phyloP scores from a whole-genome alignment of 2,113 vertebrate species.

The Cacatua alba region DNA sequence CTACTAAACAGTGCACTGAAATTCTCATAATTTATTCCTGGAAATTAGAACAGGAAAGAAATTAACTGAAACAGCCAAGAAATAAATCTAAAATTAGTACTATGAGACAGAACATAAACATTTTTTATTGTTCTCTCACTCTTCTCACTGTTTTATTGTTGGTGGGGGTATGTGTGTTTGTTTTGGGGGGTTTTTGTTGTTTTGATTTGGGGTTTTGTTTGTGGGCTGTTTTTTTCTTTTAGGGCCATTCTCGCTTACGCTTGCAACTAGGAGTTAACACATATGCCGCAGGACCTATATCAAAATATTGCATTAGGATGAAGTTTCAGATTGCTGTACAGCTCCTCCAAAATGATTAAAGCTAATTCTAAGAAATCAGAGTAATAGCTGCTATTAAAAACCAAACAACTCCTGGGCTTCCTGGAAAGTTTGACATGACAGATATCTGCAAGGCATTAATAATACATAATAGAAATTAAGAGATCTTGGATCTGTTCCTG shows the following conservation, averaged over 20 bases:
- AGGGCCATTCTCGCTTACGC: not conserved
- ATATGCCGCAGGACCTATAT: not conserved
- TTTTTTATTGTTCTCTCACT: not conserved
- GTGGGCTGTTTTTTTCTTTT: not conserved
- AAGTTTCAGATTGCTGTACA: conserved; percentile 58
- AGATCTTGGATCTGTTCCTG: conserved; percentile 16
- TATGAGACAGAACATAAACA: not conserved
- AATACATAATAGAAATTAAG: conserved; percentile 42
- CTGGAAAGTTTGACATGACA: conserved; percentile 66
- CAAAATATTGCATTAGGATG: conserved; percentile 59
- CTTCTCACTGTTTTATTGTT: not conserved
- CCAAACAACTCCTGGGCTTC: conserved; percentile 48
- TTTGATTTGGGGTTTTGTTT: not conserved
- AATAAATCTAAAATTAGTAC: not conserved
- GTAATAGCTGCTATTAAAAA: conserved; percentile 67
- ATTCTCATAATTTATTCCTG: not conserved
- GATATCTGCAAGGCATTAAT: conserved; percentile 59
- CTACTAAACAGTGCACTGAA: not conserved
- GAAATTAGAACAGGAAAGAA: not conserved
- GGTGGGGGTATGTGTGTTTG: not conserved
- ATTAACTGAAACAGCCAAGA: not conserved
- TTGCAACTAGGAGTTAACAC: conserved; percentile 15
- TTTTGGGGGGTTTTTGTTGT: not conserved
- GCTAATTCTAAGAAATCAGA: conserved; percentile 69
- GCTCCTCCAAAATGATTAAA: conserved; percentile 62